A percentile compares a stretch with the other conserved stretches of the same genome.
Conservation (phyloP, 2,888 invertebrate species). For the Dasypogon diadema region DNA sequence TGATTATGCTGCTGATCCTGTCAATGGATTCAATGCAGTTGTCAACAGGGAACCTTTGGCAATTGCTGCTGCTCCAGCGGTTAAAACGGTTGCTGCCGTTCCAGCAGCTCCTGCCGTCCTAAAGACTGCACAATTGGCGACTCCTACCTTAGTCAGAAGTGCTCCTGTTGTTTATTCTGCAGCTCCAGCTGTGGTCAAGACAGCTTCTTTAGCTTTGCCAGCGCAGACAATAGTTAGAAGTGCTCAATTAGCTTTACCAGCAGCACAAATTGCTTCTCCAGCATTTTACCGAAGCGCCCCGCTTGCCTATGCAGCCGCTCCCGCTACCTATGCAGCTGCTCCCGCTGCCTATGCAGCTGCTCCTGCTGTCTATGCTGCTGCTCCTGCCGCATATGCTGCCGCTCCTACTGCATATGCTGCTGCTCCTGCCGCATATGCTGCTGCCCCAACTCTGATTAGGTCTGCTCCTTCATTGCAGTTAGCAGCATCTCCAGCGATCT, state of each 20-base stretch:
- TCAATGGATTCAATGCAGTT: slow-evolving; percentile 68
- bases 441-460: slow-evolving; percentile 22
- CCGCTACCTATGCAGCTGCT: slow-evolving; percentile 20
- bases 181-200: not conserved
- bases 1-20: slow-evolving; percentile 67
- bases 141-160: not conserved
- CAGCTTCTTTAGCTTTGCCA: no score
- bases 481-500: slow-evolving; percentile 56
- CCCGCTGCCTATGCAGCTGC: slow-evolving; percentile 42
- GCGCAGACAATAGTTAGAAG: not conserved
- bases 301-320: not conserved
- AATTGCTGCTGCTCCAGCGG: slow-evolving; percentile 51
- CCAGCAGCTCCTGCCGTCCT: slow-evolving; percentile 57
- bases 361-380: slow-evolving; percentile 8
- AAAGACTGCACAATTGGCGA: not conserved
- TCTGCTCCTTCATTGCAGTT: slow-evolving; percentile 54
- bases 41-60: slow-evolving; percentile 61
- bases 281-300: not conserved
- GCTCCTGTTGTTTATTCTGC: not conserved
- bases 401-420: slow-evolving; percentile 59
- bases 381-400: slow-evolving; percentile 60
- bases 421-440: slow-evolving; percentile 56
- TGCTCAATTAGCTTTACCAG: not conserved
- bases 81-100: slow-evolving; percentile 59
- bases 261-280: not conserved